Conservation (phyloP, 2,797 vertebrate species). For the Decapterus maruadsi region DNA sequence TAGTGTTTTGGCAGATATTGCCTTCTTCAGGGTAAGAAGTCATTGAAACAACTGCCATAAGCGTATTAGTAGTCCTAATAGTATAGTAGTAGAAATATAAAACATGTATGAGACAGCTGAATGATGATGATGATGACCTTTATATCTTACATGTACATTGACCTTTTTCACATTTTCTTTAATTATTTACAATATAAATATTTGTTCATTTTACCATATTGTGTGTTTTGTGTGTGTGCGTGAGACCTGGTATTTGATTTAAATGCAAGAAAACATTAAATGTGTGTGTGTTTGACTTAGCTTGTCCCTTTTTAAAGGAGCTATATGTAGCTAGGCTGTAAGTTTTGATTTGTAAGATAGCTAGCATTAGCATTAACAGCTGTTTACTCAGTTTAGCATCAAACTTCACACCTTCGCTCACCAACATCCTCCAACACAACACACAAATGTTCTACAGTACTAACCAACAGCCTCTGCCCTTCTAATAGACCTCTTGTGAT, state of each 20-base stretch:
- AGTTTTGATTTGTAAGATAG: too few species aligned
- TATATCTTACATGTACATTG: background rate
- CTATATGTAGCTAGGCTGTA: too few species aligned
- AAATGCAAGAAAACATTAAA: background rate
- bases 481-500: too few species aligned
- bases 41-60: background rate
- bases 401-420: too few species aligned
- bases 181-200: background rate
- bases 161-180: background rate
- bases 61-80: background rate
- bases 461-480: too few species aligned
- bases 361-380: too few species aligned
- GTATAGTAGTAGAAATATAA: background rate
- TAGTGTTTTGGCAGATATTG: conserved; percentile 12
- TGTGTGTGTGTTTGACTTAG: background rate
- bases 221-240: background rate
- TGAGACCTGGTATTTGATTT: background rate
- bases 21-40: background rate
- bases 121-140: too few species aligned
- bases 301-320: too few species aligned
- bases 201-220: background rate
- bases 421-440: too few species aligned
- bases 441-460: too few species aligned
- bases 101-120: background rate
- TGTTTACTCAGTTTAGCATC: too few species aligned